Conservation (phyloP, 2,113 vertebrate genomes). For the Nicator chloris region DNA sequence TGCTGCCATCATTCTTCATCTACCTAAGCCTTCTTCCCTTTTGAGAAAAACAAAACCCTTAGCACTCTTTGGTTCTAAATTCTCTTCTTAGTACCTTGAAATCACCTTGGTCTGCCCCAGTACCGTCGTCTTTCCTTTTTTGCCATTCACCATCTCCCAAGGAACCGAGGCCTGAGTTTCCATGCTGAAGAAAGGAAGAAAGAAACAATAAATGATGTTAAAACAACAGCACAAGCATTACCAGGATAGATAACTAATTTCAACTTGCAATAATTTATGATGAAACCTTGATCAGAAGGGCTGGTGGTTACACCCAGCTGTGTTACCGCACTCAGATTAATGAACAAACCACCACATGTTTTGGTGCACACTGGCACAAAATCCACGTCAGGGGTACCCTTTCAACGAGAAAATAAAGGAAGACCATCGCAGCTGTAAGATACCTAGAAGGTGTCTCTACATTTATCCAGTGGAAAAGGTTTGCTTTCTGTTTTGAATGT, state of each 20-base stretch:
- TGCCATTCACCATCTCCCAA: background rate
- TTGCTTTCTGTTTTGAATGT: background rate
- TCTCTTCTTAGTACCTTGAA: conserved; percentile 45
- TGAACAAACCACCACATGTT: background rate
- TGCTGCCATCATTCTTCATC: background rate
- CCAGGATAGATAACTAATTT: background rate
- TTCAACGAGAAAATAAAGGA: background rate
- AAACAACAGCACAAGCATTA: background rate
- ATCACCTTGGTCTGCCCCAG: background rate
- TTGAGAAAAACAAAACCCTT: background rate
- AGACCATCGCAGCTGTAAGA: background rate
- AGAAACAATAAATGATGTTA: background rate
- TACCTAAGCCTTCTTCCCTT: background rate
- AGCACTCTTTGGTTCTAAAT: background rate
- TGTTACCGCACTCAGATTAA: background rate
- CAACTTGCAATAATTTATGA: background rate
- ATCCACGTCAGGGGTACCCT: background rate
- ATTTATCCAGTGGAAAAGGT: background rate
- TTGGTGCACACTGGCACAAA: background rate
- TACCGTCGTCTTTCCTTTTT: background rate
- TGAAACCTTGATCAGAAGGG: background rate
- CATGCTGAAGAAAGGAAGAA: background rate
- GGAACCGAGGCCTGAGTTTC: background rate
- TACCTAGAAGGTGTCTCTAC: background rate
- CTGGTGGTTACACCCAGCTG: background rate